A percentile compares a stretch with the other conserved stretches of the same genome.
These are phyloP conservation scores for Anoplopoma fimbria DNA, from an alignment of 2,113 vertebrate species.

Conservation along the genomic window DNA sequence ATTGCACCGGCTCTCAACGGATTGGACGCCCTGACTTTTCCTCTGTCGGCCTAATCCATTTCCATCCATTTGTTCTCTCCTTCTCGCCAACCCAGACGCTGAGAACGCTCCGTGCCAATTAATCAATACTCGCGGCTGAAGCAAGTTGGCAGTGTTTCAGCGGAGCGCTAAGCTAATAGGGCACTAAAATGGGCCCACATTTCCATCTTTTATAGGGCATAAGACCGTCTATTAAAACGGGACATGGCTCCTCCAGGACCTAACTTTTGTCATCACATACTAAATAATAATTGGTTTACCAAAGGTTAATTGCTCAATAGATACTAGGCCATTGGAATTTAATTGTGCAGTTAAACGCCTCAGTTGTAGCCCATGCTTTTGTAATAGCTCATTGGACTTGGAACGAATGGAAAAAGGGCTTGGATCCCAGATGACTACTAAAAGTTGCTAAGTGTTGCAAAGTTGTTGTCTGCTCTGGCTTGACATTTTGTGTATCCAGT, in stretches of 20 bases:
- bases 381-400: conserved; percentile 76
- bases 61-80: conserved; percentile 55
- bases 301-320: conserved; percentile 86
- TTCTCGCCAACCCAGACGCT: conserved; percentile 56
- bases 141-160: conserved; percentile 72
- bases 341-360: conserved; percentile 83
- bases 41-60: background rate
- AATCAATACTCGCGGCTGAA: conserved; percentile 74
- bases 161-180: conserved; percentile 69
- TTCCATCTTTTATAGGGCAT: conserved; percentile 74
- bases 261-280: conserved; percentile 80
- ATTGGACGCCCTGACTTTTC: conserved; percentile 1
- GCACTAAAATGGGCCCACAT: conserved; percentile 64
- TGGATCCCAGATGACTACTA: conserved; percentile 62
- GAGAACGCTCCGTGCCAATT: conserved; percentile 62
- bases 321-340: conserved; percentile 80
- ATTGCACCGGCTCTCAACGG: conserved; percentile 13
- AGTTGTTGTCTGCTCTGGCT: conserved; percentile 23
- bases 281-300: conserved; percentile 86
- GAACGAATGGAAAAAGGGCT: conserved; percentile 70
- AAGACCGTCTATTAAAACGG: conserved; percentile 78
- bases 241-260: conserved; percentile 79
- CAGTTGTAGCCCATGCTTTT: conserved; percentile 66
- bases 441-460: conserved; percentile 55
- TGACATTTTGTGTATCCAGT: background rate